phyloP scores from a whole-genome alignment of 2,888 invertebrate genomes.

The Clitarchus hookeri region DNA sequence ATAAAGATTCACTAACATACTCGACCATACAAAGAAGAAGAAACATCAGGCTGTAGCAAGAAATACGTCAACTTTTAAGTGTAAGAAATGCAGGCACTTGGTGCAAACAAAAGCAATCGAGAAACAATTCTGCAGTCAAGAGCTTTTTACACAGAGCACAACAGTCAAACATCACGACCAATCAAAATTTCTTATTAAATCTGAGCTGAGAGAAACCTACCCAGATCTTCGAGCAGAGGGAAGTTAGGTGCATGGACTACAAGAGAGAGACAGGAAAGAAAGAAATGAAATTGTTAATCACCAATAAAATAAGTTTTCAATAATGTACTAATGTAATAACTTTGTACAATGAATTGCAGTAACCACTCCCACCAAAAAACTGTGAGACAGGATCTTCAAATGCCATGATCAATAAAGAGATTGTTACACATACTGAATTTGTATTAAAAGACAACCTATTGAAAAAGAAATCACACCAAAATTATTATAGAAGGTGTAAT shows the following conservation, averaged over 20 bases:
- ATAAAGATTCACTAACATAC: neutral
- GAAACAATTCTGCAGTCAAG: neutral
- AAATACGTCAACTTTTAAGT: neutral
- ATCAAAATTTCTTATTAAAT: neutral
- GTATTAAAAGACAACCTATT: too few relatives aligned
- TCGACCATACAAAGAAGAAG: neutral
- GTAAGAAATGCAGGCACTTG: neutral
- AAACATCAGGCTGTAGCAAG: neutral
- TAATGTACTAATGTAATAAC: neutral
- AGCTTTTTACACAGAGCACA: neutral
- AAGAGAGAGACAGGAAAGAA: slow-evolving; percentile 15
- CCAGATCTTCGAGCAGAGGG: slow-evolving; percentile 65
- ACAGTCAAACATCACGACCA: neutral
- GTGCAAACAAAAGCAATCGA: neutral
- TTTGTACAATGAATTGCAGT: neutral
- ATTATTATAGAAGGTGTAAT: too few relatives aligned
- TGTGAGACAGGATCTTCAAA: too few relatives aligned
- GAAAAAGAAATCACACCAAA: too few relatives aligned
- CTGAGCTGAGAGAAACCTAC: slow-evolving; percentile 55
- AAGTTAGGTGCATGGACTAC: slow-evolving; percentile 63
- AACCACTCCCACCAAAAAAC: neutral
- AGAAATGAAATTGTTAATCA: slow-evolving; percentile 6
- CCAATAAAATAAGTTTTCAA: neutral
- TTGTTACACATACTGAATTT: too few relatives aligned
- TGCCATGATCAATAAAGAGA: too few relatives aligned